Base-by-base conservation (phyloP, 2,797 vertebrate species). In the Crax fasciolata region DNA sequence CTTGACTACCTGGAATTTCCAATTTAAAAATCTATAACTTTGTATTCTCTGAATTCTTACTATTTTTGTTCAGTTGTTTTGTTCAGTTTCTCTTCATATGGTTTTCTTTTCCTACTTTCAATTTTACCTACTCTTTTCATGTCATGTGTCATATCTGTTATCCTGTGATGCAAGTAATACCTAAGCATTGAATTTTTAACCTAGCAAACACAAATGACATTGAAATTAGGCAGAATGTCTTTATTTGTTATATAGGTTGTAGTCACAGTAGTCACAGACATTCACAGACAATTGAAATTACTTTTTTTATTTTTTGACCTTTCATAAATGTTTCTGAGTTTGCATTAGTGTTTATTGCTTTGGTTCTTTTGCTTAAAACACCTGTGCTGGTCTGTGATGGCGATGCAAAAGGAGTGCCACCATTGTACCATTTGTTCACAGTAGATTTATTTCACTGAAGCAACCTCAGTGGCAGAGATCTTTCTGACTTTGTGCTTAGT, bases 361-460 rank as follows among this genome's bases (percentile, higher is more conserved):
- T 27, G 48, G 4, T 14, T 84, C 24, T 14, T 73, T 54, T 73
- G 25, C 24, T 44, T 61, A 35, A 57, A 6, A 3, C 44, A 3
- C 19, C 28, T 55, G 4, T 8, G 17, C 5, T 61, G 39, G 5
- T 79, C 55, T 44, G 41, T 30, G 14, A 35, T 0, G 3, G 6
- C 30, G 15, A 2, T 49, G 27, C 18, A 38, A n/a, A 20, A 75
- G 14, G 25, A 38, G 4, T 8, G 5, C 51, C 46, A 27, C 35
- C 11, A 15, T 32, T 3, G 0, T 46, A 38, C n/a, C 0, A 0
- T 57, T 41, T 78, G 27, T 5, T 57, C 27, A 15, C 32, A 39
- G 51, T 10, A 28, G 20, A 65, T 3, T 58, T 59, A 44, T 9
- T 87, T 54, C 65, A 63, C 52, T 58, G 38, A 63, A 87, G 51